Evolutionary conservation across 2,113 vertebrate genomes (phyloP), one percentile per base, ranked within the genome.

Genomic region (Neolamprologus falcicula): DNA sequence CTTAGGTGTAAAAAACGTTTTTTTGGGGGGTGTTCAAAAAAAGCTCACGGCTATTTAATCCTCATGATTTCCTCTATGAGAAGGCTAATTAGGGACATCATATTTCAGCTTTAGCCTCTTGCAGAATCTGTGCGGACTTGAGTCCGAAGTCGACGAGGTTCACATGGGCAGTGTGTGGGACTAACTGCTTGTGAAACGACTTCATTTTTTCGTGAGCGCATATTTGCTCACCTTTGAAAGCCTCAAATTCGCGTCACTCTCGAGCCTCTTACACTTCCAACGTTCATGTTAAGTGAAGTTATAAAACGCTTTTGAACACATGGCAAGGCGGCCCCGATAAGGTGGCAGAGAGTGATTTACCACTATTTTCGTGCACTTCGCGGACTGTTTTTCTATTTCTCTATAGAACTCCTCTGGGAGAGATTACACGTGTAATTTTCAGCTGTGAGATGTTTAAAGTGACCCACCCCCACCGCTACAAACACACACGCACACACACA

Each of bases 391-490:
- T 94, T 94, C 92, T 94, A 94, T 95, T 95, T 95, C 94, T 94
- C 92, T 68, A 17, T 86, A 88, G 85, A 91, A 85, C 55, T 94
- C 96, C 96, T 95, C 87, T 84, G 93, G 96, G 96, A 96, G 86
- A 93, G 92, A 94, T 95, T 96, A 96, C 95, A 96, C 90, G 94
- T 94, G 95, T 96, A 95, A 96, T 96, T 96, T 96, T 96, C 95
- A 96, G 95, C 94, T 94, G 96, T 95, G 95, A 96, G 95, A 93
- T 96, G 94, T 95, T 96, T 95, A 94, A 94, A 95, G 92, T 95
- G 94, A 95, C 92, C 90, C 80, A 68, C 92, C 85, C 94, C 94
- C 83, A 93, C 9, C 42, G 9, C 71, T 76, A 76, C 14, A 50
- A 0, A 12, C 42, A 16, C 35, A 2, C 6, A 7, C 17, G 2